These are phyloP conservation scores for Deroptyus accipitrinus DNA, from an alignment of 2,113 vertebrate genomes.

Conservation along the genomic window DNA sequence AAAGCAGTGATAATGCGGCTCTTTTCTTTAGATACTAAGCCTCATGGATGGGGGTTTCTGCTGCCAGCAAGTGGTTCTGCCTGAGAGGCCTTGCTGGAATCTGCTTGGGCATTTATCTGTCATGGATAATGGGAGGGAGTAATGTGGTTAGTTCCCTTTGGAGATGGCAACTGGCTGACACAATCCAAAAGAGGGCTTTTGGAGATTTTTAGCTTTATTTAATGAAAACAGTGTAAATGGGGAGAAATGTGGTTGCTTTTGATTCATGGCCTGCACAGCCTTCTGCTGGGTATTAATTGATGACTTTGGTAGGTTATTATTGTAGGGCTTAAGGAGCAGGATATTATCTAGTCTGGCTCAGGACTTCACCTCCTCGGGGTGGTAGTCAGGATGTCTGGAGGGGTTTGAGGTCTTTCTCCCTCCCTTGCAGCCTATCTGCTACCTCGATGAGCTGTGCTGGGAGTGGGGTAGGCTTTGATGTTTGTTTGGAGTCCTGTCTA, in stretches of 20 bases:
- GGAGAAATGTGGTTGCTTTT: background rate
- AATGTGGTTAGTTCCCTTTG: rapidly evolving
- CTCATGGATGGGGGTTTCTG: background rate
- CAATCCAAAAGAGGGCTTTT: background rate
- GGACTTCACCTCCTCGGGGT: background rate
- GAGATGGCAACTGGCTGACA: background rate
- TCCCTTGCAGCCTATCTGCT: background rate
- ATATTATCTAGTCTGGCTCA: background rate
- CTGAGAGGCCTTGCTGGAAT: background rate
- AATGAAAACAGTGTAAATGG: background rate
- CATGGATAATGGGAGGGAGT: rapidly evolving
- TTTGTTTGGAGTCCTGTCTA: constrained; percentile 55
- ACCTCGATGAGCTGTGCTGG: background rate
- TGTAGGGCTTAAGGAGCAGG: background rate
- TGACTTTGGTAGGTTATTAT: constrained; percentile 7
- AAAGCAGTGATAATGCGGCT: background rate
- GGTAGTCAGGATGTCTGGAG: constrained; percentile 41
- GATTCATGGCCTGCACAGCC: background rate
- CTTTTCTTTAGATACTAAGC: background rate
- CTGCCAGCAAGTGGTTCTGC: background rate
- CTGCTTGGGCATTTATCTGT: background rate
- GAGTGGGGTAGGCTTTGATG: constrained; percentile 31
- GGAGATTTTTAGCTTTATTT: background rate
- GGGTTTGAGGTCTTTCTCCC: background rate
- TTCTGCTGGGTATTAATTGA: constrained; percentile 1